Percentiles rank a stretch among this genome's conserved stretches.
These are phyloP conservation scores for Formica aserva DNA, from an alignment of 2,888 invertebrate species.

Conservation along the genomic window DNA sequence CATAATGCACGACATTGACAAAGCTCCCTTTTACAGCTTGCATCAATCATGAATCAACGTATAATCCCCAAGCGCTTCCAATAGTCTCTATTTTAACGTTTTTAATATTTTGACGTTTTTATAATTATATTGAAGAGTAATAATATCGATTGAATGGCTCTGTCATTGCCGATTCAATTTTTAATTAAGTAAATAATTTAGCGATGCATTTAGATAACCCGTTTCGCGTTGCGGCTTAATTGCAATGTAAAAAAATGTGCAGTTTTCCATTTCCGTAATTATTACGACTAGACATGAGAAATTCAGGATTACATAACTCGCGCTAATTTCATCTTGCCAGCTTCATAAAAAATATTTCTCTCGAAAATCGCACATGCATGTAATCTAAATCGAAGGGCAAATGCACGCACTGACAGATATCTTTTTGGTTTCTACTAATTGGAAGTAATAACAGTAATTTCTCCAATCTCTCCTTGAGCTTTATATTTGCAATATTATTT, in stretches of 20 bases:
- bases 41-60: conserved; percentile 18
- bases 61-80: not conserved
- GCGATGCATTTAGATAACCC: not conserved
- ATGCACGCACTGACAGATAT: not conserved
- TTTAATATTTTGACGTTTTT: not conserved
- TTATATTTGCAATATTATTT: not conserved
- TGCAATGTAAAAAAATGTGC: conserved; percentile 6
- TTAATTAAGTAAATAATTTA: conserved; percentile 36
- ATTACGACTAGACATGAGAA: not conserved
- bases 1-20: conserved; percentile 21
- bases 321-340: conserved; percentile 16
- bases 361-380: not conserved
- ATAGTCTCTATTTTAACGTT: conserved; percentile 15
- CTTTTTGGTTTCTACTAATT: not conserved
- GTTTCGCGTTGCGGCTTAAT: conserved; percentile 23
- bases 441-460: not conserved
- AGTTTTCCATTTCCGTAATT: conserved; percentile 39
- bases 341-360: conserved; percentile 13
- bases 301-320: conserved; percentile 20
- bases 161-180: conserved; percentile 21
- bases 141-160: not conserved
- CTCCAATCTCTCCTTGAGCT: not conserved
- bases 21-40: not conserved
- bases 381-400: conserved; percentile 8
- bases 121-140: conserved; percentile 18